Base-by-base conservation (phyloP, 1,140 invertebrate genomes). In the Lasioglossum baleicum region DNA sequence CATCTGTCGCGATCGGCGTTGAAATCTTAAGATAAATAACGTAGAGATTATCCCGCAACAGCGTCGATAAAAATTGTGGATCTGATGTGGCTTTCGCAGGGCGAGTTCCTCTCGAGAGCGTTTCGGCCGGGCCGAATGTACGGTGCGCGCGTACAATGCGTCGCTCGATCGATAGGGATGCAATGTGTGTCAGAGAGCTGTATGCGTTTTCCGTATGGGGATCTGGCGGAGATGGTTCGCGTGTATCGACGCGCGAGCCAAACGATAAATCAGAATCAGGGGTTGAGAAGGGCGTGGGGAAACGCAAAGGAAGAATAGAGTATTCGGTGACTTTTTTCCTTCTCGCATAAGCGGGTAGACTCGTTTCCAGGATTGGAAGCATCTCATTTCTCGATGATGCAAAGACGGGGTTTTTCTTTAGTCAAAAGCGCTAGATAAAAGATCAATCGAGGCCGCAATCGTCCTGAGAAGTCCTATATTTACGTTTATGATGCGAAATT, bases 1-100 rank as follows among this genome's bases (percentile, higher is more conserved):
- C 44, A 2, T 48, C 8, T 48, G 11, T 11, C 44, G 44, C 44
- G 44, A 13, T 11, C 44, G 65, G 76, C 51, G 68, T 71, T 78
- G 65, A 65, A 72, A 78, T 78, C 75, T 78, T 72, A 72, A 72
- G 75, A 78, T 78, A 72, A 78, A 78, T 68, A 78, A 72, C 65
- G 75, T 53, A 63, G 51, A 63, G 75, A 72, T 60, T 72, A 72
- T 77, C 4, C 51, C 75, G 67, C 75, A 77, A 77, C 75, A 63
- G 75, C 71, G 71, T 77, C n/a, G 48, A 61, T 77, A 77, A 58
- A 77, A 78, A 78, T 65, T 11, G 44, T 48, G 44, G 68, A 78
- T 72, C 68, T 53, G 66, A 35, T 35, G 35, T 3, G 35, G 35
- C 3, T 35, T 35, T 3, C 17, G 31, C 35, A 8, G 53, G 51